Conservation (phyloP, 2,113 vertebrate genomes). For the Tetraodon nigroviridis region DNA sequence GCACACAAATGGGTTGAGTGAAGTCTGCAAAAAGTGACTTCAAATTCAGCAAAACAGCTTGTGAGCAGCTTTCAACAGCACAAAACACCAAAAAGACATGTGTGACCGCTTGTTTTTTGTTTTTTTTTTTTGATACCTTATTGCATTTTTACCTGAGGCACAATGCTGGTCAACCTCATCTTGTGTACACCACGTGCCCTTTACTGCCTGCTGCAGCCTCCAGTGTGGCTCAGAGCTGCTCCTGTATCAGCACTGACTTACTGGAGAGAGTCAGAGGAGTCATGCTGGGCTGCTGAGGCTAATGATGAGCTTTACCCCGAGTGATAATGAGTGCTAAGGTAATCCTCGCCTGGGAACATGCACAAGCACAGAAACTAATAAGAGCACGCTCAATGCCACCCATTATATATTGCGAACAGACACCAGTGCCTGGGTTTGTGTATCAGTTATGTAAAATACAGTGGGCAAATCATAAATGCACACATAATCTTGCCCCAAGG, state of each 20-base stretch:
- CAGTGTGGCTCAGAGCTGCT: conserved; percentile 32
- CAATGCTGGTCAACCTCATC: conserved; percentile 2
- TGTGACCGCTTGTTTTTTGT: conserved; percentile 5
- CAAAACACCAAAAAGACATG: conserved; percentile 31
- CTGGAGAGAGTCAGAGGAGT: conserved; percentile 19
- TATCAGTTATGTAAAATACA: conserved; percentile 39
- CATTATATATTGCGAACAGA: conserved; percentile 1
- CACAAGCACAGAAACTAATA: conserved; percentile 23
- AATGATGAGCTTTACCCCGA: conserved; percentile 58
- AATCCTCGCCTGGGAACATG: conserved; percentile 54
- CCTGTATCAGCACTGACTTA: conserved; percentile 43
- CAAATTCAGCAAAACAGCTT: conserved; percentile 51
- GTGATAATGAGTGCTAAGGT: conserved; percentile 60
- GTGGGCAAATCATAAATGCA: conserved; percentile 43
- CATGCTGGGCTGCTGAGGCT: conserved; percentile 22
- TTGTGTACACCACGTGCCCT: conserved; percentile 17
- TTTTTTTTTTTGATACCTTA: too few relatives aligned
- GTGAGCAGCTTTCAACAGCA: conserved; percentile 55
- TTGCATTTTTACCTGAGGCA: conserved; percentile 7
- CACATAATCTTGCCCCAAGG: conserved; percentile 37
- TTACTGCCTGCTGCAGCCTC: conserved; percentile 26
- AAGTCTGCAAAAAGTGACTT: conserved; percentile 46
- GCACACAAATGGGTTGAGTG: conserved; percentile 44
- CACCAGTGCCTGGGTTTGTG: conserved; percentile 22
- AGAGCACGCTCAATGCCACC: conserved; percentile 23